Evolutionary conservation across 2,113 vertebrate species (phyloP).

Genomic region (Oreotrochilus melanogaster): DNA sequence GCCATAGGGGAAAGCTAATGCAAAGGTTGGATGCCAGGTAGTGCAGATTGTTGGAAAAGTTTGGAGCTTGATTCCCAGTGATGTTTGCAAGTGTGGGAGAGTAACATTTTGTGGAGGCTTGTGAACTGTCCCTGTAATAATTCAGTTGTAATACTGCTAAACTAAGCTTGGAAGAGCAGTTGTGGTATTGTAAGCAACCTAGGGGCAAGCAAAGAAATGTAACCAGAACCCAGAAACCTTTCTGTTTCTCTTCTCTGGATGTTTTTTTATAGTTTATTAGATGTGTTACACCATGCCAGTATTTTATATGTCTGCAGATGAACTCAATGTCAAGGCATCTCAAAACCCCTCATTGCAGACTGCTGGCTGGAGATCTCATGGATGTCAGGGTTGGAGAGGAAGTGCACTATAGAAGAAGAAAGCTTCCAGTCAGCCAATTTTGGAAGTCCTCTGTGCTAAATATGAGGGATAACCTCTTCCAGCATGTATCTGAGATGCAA

Average conservation of each 20-base stretch:
- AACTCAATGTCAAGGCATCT: neutral
- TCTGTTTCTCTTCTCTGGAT: neutral
- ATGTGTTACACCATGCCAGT: neutral
- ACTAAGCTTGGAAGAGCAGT: neutral
- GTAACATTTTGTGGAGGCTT: neutral
- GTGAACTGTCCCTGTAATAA: neutral
- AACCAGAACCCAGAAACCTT: neutral
- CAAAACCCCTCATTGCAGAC: neutral
- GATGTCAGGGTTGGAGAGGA: neutral
- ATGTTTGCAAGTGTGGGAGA: neutral
- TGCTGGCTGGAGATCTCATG: neutral
- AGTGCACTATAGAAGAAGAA: neutral
- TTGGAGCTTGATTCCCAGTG: neutral
- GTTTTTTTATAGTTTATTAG: neutral
- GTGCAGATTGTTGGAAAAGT: neutral
- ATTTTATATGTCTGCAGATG: neutral
- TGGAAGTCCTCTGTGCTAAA: neutral
- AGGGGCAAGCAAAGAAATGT: neutral
- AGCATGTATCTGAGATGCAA: neutral
- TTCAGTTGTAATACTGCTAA: neutral
- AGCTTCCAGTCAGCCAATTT: neutral
- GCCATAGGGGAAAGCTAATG: fast-evolving
- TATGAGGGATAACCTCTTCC: neutral
- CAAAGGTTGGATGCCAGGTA: neutral
- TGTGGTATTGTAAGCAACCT: neutral